phyloP scores from a whole-genome alignment of 2,797 vertebrate species.

The Sylvia borin region DNA sequence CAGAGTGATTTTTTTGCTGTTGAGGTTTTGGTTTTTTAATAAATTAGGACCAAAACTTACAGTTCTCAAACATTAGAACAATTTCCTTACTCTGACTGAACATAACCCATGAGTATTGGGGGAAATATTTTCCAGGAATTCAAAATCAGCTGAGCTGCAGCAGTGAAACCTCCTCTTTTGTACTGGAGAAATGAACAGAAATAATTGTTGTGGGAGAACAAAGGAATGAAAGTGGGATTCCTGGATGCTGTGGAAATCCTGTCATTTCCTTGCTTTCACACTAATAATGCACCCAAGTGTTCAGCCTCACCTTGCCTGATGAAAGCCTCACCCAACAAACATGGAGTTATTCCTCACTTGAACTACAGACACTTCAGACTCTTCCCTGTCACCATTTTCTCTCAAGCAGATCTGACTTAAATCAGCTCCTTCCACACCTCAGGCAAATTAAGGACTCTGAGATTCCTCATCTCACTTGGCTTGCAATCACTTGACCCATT shows the following conservation, averaged over 20 bases:
- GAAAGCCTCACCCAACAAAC: background rate
- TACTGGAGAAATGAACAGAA: background rate
- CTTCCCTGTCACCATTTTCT: background rate
- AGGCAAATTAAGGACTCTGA: conserved; percentile 6
- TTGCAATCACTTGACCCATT: conserved; percentile 40
- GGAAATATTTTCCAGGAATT: background rate
- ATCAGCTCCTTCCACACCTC: conserved; percentile 31
- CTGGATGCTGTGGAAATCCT: background rate
- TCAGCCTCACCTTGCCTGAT: background rate
- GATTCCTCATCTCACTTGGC: conserved; percentile 6
- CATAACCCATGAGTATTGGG: background rate
- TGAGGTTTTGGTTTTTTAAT: background rate
- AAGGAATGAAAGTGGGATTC: background rate
- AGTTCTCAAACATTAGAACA: background rate
- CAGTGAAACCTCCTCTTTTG: background rate
- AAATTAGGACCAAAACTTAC: background rate
- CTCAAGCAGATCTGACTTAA: background rate
- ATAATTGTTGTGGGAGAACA: background rate
- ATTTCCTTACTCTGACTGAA: background rate
- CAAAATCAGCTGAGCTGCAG: background rate
- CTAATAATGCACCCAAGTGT: background rate
- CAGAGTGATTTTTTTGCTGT: background rate
- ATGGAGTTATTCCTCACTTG: background rate
- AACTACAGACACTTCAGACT: background rate
- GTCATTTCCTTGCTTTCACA: background rate